phyloP scores from a whole-genome alignment of 2,113 vertebrate species.

The Chiloscyllium plagiosum region DNA sequence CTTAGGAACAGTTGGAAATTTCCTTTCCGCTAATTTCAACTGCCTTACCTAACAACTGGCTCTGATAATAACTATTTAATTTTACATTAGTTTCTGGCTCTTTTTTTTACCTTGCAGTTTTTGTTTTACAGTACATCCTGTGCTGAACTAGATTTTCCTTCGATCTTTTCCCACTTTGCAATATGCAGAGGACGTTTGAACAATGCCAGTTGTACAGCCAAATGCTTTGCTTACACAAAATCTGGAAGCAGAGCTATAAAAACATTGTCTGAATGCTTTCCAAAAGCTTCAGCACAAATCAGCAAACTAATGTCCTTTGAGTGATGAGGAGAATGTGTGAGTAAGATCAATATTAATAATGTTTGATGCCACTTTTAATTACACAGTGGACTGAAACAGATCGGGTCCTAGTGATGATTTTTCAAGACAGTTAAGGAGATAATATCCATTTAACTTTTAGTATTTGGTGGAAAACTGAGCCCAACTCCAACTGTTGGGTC shows the following conservation, averaged over 20 bases:
- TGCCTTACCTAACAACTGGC: neutral
- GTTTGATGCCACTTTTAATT: neutral
- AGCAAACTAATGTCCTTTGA: neutral
- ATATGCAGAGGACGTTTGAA: neutral
- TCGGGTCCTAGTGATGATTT: neutral
- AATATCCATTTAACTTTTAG: neutral
- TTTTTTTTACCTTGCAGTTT: neutral
- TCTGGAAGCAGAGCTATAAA: neutral
- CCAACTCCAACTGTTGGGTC: neutral
- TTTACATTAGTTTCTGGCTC: neutral
- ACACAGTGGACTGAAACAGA: neutral
- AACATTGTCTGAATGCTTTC: neutral
- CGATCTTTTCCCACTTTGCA: neutral
- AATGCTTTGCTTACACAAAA: neutral
- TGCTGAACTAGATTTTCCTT: neutral
- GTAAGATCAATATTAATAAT: neutral
- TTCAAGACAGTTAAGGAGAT: neutral
- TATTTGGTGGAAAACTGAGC: neutral
- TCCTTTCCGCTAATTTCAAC: neutral
- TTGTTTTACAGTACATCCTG: neutral
- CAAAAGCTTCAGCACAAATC: neutral
- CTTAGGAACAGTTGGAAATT: neutral
- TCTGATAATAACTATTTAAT: neutral
- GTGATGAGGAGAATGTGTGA: neutral
- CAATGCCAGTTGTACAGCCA: neutral